Percentiles rank a stretch among this genome's conserved stretches.
Conservation (phyloP, 2,888 invertebrate genomes). For the Drosophila buzzatii region DNA sequence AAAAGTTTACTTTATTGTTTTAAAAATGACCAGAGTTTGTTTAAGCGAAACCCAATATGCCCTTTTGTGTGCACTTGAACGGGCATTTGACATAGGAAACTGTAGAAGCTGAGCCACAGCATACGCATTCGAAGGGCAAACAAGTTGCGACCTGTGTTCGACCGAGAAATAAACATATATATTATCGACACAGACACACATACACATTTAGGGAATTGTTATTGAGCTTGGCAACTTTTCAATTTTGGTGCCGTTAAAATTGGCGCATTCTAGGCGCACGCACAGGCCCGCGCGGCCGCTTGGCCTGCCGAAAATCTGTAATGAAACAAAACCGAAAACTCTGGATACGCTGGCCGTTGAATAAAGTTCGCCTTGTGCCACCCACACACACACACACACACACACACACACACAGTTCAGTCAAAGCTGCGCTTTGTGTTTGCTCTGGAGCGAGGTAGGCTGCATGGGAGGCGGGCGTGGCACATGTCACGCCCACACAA, state of each 20-base stretch:
- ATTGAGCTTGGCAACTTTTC: slow-evolving; percentile 61
- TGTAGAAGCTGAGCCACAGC: neutral
- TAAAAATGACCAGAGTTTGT: too few relatives aligned
- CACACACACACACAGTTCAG: neutral
- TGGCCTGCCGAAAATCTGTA: slow-evolving; percentile 28
- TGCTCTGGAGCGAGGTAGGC: neutral
- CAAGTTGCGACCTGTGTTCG: slow-evolving; percentile 7
- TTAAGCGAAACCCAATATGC: neutral
- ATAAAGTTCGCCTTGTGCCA: neutral
- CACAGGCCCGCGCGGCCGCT: slow-evolving; percentile 26
- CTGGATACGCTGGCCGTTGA: slow-evolving; percentile 5
- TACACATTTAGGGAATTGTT: slow-evolving; percentile 14
- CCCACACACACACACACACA: neutral
- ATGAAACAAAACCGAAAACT: slow-evolving; percentile 18
- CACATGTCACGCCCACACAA: slow-evolving; percentile 41
- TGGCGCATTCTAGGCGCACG: slow-evolving; percentile 48
- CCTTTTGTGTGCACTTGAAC: neutral
- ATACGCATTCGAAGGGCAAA: neutral
- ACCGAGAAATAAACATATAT: slow-evolving; percentile 14
- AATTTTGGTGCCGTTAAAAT: slow-evolving; percentile 53
- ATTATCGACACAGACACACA: slow-evolving; percentile 8
- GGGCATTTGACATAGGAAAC: neutral
- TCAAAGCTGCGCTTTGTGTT: slow-evolving; percentile 38
- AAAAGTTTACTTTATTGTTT: too few relatives aligned
- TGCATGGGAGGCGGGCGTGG: neutral